Evolutionary conservation across 2,888 invertebrate species (phyloP).

Genomic region (Drosophila algonquin): DNA sequence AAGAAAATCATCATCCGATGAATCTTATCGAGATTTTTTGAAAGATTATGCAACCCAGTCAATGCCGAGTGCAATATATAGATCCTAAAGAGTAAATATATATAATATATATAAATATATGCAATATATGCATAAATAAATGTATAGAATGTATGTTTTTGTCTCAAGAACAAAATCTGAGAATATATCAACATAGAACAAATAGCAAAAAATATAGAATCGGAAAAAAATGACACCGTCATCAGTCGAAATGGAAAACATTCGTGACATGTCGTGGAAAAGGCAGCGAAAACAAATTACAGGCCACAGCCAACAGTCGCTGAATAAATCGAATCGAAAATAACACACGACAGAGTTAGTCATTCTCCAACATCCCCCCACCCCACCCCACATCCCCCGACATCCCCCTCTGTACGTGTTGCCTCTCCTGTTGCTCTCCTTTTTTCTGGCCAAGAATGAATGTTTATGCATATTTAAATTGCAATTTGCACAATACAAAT

Average conservation of each 20-base stretch:
- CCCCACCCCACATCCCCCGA: not conserved
- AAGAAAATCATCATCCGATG: constrained; percentile 6
- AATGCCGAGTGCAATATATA: constrained; percentile 32
- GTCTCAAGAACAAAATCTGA: constrained; percentile 50
- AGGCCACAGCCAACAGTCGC: constrained; percentile 20
- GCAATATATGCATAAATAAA: constrained; percentile 4
- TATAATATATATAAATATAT: constrained; percentile 12
- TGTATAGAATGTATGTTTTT: constrained; percentile 7
- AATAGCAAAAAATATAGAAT: constrained; percentile 15
- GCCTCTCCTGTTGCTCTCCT: not conserved
- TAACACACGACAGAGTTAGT: constrained; percentile 51
- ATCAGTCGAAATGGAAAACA: constrained; percentile 58
- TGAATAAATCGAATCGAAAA: constrained; percentile 52
- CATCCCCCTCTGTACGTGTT: not conserved
- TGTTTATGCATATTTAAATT: constrained; percentile 66
- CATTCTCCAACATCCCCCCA: constrained; percentile 48
- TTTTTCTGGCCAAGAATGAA: constrained; percentile 41
- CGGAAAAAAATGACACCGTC: constrained; percentile 19
- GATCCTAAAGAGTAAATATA: not conserved
- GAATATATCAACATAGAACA: constrained; percentile 6
- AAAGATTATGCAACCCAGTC: constrained; percentile 47
- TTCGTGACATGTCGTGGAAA: constrained; percentile 70
- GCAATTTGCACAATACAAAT: constrained; percentile 48
- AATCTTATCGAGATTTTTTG: not conserved
- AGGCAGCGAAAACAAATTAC: constrained; percentile 24